Evolutionary conservation across 1,140 invertebrate genomes (phyloP), one percentile per base, ranked within the genome.

Genomic region (Apis cerana): DNA sequence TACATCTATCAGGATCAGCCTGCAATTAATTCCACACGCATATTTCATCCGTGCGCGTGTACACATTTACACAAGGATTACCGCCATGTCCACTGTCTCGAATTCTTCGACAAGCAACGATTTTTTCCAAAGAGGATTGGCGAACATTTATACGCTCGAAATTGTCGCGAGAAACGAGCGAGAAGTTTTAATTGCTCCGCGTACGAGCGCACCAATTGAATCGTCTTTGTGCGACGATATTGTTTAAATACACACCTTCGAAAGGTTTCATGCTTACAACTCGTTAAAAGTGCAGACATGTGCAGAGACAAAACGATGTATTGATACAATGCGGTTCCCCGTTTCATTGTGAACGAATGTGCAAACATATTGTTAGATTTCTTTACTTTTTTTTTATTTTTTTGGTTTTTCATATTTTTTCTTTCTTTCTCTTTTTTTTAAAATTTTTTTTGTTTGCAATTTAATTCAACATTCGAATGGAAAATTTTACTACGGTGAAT

Each of bases 111-210:
- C 12, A 27, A n/a, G 21, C 19, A 13, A 68, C 27, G 11, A 27
- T 19, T 59, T 19, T 69, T 13, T 33, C 33, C n/a, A 48, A 43
- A 61, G 21, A 61, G 58, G 10, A 61, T 62, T 19, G 56, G 27
- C 33, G 8, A 48, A 72, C 13, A 19, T 74, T 27, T 21, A 3
- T 17, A 17, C 17, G 23, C 19, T 43, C 23, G 15, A 54, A 71
- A 79, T 33, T 62, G 48, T 71, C 48, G 48, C 58, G 23, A 33
- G 23, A 61, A 79, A 71, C 23, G 43, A 71, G 23, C 58, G 56
- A 62, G 27, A 71, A 33, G 52, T 79, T 79, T 79, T 79, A 79
- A 79, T 79, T 79, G 77, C 64, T 71, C 15, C 23, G 48, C 56
- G n/a, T 43, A 23, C 56, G 21, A 68, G n/a, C 59, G 52, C 19